Conservation (phyloP, 2,888 invertebrate genomes). For the Oscheius sp. region DNA sequence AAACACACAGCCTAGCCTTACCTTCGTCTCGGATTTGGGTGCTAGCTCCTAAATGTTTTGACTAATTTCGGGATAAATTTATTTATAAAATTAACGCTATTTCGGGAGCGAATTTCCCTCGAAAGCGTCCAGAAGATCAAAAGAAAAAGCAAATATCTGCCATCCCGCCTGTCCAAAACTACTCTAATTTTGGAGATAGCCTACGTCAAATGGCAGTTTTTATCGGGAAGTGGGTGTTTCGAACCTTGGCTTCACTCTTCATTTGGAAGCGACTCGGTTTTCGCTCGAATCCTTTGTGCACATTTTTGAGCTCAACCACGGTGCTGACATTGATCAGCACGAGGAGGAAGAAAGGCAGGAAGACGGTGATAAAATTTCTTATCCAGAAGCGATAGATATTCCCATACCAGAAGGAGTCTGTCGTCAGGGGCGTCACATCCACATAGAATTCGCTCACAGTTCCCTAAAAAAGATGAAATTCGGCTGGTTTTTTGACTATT, state of each 20-base stretch:
- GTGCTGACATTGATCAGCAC: constrained; percentile 41
- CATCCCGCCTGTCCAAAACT: neutral
- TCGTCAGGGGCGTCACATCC: constrained; percentile 39
- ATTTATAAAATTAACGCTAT: no score
- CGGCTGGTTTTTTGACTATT: no score
- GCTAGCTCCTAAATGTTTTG: no score
- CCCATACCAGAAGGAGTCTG: constrained; percentile 42
- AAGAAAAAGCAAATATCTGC: neutral
- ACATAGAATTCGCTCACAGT: constrained; percentile 46
- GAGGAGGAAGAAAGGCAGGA: constrained; percentile 45
- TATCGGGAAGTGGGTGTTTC: no score
- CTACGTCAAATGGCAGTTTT: no score
- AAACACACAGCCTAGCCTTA: no score
- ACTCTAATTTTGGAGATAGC: no score
- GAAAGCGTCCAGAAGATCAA: no score
- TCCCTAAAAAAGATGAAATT: constrained; percentile 27
- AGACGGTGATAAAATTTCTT: constrained; percentile 44
- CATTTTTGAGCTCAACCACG: constrained; percentile 39
- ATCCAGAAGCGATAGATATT: constrained; percentile 48
- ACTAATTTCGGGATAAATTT: no score
- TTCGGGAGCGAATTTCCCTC: no score
- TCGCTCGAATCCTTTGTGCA: constrained; percentile 16
- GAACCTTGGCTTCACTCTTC: constrained; percentile 16
- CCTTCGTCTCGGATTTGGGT: no score
- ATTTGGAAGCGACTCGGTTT: constrained; percentile 24